A percentile compares a stretch with the other conserved stretches of the same genome.
phyloP scores from a whole-genome alignment of 2,797 vertebrate genomes.

The Halcyon badia region DNA sequence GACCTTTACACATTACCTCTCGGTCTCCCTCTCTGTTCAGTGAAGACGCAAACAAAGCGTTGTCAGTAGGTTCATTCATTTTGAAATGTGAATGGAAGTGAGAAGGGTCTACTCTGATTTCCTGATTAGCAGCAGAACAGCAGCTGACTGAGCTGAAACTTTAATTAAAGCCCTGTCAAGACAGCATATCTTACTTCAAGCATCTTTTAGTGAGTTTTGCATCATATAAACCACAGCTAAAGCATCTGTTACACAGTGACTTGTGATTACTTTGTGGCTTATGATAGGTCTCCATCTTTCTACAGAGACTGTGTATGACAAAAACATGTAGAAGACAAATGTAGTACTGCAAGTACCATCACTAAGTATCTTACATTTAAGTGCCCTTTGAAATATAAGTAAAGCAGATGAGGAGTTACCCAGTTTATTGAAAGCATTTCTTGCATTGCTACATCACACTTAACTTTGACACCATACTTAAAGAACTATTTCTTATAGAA shows the following conservation, averaged over 20 bases:
- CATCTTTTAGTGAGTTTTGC: neutral
- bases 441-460: neutral
- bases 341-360: neutral
- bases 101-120: neutral
- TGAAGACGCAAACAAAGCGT: neutral
- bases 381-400: neutral
- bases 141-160: neutral
- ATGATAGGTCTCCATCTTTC: neutral
- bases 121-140: neutral
- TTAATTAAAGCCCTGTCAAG: neutral
- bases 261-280: neutral
- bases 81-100: neutral
- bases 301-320: neutral
- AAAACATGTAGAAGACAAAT: neutral
- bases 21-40: neutral
- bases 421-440: neutral
- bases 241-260: neutral
- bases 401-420: neutral
- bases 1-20: neutral
- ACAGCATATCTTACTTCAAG: neutral
- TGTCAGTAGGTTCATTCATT: neutral
- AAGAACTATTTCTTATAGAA: neutral
- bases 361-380: neutral
- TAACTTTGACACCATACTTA: neutral
- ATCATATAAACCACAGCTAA: neutral